A percentile compares a stretch with the other conserved stretches of the same genome.
These are phyloP conservation scores for Protomyctophum bolini DNA, from an alignment of 2,113 vertebrate species.

Conservation along the genomic window DNA sequence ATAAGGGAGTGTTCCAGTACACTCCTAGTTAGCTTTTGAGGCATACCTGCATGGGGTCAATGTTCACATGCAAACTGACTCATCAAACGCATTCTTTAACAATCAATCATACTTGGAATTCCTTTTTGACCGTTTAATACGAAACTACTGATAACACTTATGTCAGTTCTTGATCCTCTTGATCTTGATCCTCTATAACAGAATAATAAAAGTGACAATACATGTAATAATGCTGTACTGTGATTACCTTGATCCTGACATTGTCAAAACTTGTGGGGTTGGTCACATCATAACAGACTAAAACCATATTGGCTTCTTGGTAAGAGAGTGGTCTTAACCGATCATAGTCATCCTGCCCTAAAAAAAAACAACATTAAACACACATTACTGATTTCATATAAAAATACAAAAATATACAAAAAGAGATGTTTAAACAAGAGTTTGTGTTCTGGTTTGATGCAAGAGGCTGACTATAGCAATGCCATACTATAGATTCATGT, in stretches of 20 bases:
- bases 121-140: constrained; percentile 3
- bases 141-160: constrained; percentile 14
- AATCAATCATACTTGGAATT: constrained; percentile 38
- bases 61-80: constrained; percentile 14
- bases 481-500: neutral
- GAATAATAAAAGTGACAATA: neutral
- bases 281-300: constrained; percentile 96
- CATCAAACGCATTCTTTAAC: neutral
- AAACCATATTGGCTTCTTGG: constrained; percentile 86
- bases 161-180: neutral
- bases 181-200: neutral
- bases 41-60: constrained; percentile 27
- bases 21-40: neutral
- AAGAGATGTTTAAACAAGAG: too few relatives aligned
- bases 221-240: neutral
- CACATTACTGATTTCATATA: neutral
- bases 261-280: constrained; percentile 95
- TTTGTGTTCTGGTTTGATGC: neutral
- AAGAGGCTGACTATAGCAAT: constrained; percentile 17
- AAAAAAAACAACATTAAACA: constrained; percentile 14
- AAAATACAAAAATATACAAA: neutral
- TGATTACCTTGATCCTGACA: constrained; percentile 88
- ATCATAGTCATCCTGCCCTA: constrained; percentile 97
- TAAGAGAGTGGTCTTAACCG: constrained; percentile 93
- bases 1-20: neutral